Conservation (phyloP, 2,113 vertebrate genomes). For the Circaetus cinerascens region DNA sequence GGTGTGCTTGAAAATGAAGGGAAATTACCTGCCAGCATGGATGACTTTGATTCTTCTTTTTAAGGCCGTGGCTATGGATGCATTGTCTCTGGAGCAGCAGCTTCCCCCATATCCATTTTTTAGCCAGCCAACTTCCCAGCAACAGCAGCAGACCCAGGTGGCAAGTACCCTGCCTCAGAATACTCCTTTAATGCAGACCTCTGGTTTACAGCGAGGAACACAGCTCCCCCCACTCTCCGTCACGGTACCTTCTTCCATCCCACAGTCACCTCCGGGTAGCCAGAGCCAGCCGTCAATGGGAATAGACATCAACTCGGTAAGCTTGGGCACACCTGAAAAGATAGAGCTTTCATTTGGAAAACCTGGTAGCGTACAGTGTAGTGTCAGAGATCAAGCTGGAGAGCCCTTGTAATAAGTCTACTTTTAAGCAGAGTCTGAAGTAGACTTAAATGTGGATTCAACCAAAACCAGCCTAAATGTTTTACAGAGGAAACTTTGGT, state of each 20-base stretch:
- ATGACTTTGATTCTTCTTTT: background rate
- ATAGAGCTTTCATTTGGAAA: accelerated
- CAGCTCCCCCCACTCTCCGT: slow-evolving; percentile 83
- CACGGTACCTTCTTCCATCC: slow-evolving; percentile 78
- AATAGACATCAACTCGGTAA: slow-evolving; percentile 90
- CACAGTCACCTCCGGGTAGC: slow-evolving; percentile 85
- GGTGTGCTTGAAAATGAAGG: background rate
- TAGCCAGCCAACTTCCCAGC: slow-evolving; percentile 82
- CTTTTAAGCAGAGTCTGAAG: background rate
- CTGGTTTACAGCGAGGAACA: slow-evolving; percentile 81
- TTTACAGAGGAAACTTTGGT: background rate
- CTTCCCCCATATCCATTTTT: slow-evolving; percentile 91
- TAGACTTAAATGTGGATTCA: background rate
- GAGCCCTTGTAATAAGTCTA: accelerated
- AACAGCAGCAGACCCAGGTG: slow-evolving; percentile 81
- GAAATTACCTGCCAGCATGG: background rate
- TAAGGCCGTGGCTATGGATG: slow-evolving; percentile 85
- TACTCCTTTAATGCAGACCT: slow-evolving; percentile 71
- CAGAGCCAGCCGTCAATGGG: slow-evolving; percentile 84
- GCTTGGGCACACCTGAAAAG: background rate
- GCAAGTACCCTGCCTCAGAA: slow-evolving; percentile 82
- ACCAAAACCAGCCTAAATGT: background rate
- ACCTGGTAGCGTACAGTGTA: accelerated
- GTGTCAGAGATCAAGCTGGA: accelerated
- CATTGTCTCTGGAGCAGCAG: slow-evolving; percentile 91